These are phyloP conservation scores for Parthenolecanium corni DNA, from an alignment of 2,888 invertebrate species.

Conservation along the genomic window DNA sequence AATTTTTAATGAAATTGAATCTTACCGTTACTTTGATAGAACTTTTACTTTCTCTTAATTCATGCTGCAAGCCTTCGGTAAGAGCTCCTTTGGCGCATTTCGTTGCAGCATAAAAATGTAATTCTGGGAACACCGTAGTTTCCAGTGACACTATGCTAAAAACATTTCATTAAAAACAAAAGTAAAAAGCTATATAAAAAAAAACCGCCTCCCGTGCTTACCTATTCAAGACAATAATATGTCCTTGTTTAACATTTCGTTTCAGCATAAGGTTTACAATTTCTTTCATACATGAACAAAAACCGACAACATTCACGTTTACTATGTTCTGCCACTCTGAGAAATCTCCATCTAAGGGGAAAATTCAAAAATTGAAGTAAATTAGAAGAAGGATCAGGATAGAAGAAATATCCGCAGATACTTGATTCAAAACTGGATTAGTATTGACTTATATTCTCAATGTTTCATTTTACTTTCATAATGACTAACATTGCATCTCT, in stretches of 20 bases:
- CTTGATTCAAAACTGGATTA: too few relatives aligned
- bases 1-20: background rate
- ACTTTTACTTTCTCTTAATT: constrained; percentile 8
- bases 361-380: background rate
- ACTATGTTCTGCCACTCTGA: constrained; percentile 16
- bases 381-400: too few relatives aligned
- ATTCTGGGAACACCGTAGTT: background rate
- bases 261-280: constrained; percentile 15
- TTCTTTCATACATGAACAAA: constrained; percentile 5
- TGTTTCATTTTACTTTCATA: too few relatives aligned
- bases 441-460: too few relatives aligned
- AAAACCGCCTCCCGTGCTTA: background rate
- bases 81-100: background rate
- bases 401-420: too few relatives aligned
- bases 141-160: background rate
- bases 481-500: too few relatives aligned
- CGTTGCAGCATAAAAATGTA: constrained; percentile 9
- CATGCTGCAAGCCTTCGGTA: constrained; percentile 1
- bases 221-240: constrained; percentile 4
- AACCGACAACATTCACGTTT: constrained; percentile 2
- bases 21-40: constrained; percentile 8
- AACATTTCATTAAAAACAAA: background rate
- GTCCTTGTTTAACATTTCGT: constrained; percentile 9
- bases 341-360: constrained; percentile 10
- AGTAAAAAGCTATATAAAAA: background rate